Evolutionary conservation across 2,113 vertebrate genomes (phyloP).

Genomic region (Daphoenositta chrysoptera): DNA sequence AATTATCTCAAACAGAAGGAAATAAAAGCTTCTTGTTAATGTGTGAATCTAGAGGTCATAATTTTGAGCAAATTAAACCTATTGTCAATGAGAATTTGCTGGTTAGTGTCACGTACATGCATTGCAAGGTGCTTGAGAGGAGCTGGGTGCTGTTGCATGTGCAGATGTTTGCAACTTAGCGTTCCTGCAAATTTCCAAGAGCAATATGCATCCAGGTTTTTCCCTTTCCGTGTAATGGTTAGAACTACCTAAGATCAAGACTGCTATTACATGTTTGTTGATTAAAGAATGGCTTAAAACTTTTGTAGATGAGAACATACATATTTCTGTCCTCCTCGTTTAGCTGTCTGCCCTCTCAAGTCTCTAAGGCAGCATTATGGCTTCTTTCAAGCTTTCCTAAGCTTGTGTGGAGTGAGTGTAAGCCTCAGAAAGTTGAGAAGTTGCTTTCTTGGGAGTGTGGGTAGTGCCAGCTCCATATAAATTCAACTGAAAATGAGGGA

Average conservation of each 20-base stretch:
- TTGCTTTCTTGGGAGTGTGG: not conserved
- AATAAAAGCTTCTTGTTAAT: not conserved
- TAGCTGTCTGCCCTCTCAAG: not conserved
- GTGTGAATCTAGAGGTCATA: not conserved
- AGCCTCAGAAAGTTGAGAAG: not conserved
- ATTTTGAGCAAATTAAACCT: not conserved
- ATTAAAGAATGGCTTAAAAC: not conserved
- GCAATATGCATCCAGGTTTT: not conserved
- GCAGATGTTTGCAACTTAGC: not conserved
- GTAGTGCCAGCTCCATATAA: not conserved
- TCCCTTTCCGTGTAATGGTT: not conserved
- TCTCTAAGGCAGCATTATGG: not conserved
- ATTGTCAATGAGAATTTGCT: not conserved
- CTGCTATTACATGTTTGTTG: not conserved
- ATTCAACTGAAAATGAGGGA: not conserved
- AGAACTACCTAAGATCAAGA: not conserved
- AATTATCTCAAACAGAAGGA: not conserved
- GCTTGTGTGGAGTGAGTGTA: not conserved
- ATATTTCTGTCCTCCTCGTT: fast-evolving
- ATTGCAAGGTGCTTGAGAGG: not conserved
- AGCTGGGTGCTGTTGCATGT: not conserved
- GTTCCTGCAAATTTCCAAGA: not conserved
- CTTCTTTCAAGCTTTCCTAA: not conserved
- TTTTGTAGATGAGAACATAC: not conserved
- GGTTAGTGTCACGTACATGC: not conserved